phyloP scores from a whole-genome alignment of 2,797 vertebrate genomes.

The Cichlasoma orientale region DNA sequence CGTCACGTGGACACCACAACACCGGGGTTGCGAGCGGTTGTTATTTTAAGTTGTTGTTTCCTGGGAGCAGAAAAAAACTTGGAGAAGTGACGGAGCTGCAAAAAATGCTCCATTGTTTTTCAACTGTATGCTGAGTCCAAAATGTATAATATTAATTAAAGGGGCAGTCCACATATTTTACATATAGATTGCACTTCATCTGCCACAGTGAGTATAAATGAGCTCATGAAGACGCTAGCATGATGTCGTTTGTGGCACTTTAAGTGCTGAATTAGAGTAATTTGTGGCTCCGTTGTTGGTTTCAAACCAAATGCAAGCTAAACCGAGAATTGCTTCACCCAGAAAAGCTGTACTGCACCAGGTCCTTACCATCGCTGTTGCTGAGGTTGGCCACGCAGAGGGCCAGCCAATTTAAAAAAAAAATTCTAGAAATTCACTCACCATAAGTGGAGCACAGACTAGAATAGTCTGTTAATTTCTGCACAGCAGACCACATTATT shows the following conservation, averaged over 20 bases:
- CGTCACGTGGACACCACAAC: background rate
- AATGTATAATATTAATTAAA: background rate
- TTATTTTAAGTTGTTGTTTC: background rate
- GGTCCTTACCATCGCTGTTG: background rate
- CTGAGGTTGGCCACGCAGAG: background rate
- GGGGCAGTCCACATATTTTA: background rate
- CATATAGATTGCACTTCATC: background rate
- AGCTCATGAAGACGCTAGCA: background rate
- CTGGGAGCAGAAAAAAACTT: background rate
- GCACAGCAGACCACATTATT: background rate
- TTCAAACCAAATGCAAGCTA: background rate
- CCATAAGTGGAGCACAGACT: background rate
- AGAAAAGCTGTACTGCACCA: background rate
- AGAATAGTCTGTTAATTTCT: background rate
- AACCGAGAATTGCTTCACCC: background rate
- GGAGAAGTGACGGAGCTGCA: background rate
- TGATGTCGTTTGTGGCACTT: background rate
- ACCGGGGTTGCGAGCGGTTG: background rate
- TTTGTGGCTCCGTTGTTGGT: too few species aligned
- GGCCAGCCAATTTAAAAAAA: rapidly evolving
- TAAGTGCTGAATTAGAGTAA: background rate
- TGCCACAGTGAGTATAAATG: background rate
- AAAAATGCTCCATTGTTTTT: background rate
- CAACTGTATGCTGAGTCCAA: background rate
- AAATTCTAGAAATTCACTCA: background rate